Evolutionary conservation across 2,888 invertebrate genomes (phyloP).

Genomic region (Phania funesta): DNA sequence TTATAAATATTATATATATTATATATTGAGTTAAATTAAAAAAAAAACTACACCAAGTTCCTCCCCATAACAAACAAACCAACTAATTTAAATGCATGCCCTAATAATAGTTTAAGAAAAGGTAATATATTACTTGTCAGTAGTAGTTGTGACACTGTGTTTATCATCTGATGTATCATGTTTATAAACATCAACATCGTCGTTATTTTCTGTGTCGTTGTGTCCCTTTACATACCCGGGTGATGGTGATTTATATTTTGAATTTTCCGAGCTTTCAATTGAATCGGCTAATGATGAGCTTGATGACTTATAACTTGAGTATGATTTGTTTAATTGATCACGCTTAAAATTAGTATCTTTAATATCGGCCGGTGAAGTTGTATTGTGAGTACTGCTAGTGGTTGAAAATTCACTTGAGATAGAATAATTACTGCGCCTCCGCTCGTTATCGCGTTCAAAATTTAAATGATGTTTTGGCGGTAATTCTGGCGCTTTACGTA

Average conservation of each 20-base stretch:
- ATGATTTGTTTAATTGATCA: conserved; percentile 60
- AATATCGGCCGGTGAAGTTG: conserved; percentile 16
- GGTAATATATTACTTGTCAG: conserved; percentile 57
- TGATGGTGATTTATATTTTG: conserved; percentile 78
- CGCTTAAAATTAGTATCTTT: conserved; percentile 63
- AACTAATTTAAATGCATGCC: conserved; percentile 40
- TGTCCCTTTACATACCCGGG: conserved; percentile 76
- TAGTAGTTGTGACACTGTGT: conserved; percentile 20
- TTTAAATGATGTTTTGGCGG: conserved; percentile 72
- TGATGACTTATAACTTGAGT: conserved; percentile 69
- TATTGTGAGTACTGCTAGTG: conserved; percentile 69
- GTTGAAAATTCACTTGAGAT: conserved; percentile 75
- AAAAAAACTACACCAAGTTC: too few relatives aligned
- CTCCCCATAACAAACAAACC: conserved; percentile 5
- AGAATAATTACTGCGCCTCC: conserved; percentile 69
- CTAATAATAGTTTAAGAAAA: conserved; percentile 22
- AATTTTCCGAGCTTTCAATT: conserved; percentile 75
- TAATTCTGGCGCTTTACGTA: conserved; percentile 73
- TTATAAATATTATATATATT: too few relatives aligned
- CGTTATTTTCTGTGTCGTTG: conserved; percentile 34
- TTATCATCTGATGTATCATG: conserved; percentile 39
- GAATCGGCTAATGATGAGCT: conserved; percentile 74
- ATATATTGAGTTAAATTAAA: too few relatives aligned
- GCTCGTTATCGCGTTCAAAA: conserved; percentile 65
- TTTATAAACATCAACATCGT: conserved; percentile 44